Base-by-base conservation (phyloP, 1,140 invertebrate genomes). In the Teleogryllus occipitalis region DNA sequence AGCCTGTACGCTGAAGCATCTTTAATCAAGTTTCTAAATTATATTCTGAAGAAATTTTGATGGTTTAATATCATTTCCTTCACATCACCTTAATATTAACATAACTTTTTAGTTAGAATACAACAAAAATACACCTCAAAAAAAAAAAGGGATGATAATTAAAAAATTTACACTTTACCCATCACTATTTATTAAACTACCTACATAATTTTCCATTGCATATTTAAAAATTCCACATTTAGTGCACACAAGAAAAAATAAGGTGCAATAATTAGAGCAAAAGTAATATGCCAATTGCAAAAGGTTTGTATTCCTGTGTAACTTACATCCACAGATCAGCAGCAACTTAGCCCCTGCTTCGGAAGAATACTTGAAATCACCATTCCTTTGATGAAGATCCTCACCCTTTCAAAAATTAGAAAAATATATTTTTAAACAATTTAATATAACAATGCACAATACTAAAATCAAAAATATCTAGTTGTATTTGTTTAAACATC, bases 331-430 rank as follows among this genome's bases (percentile, higher is more conserved):
- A 74, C 65, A 79, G 78, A 74, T 47, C 78, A 79, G 73, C 73
- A 79, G 73, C 65, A 79, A 73, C n/a, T 79, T 74, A 18, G 47
- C 39, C 78, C 48, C 65, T 73, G 78, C 78, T 73, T 74, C 21
- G 7, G 12, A 12, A 21, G 14, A 47, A 12, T 21, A 21, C 78
- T 79, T 22, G 65, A 73, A 79, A 79, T 73, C 47, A 79, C 46
- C 78, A 79, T 79, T 79, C 65, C 78, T 79, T 21, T 76, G 14
- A 27, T 47, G n/a, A 7, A 12, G 27, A 76, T 47, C n/a, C n/a
- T 7, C n/a, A 46, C 47, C 47, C 75, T 47, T 76, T 76, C 75
- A 39, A 39, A 39, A 39, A 39, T 39, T 39, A 39, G 27, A 39
- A 39, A 39, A 39, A 39, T 39, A 39, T 39, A 39, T 39, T 39